These are phyloP conservation scores for Hylaeus anthracinus DNA, from an alignment of 1,140 invertebrate genomes.

Conservation along the genomic window DNA sequence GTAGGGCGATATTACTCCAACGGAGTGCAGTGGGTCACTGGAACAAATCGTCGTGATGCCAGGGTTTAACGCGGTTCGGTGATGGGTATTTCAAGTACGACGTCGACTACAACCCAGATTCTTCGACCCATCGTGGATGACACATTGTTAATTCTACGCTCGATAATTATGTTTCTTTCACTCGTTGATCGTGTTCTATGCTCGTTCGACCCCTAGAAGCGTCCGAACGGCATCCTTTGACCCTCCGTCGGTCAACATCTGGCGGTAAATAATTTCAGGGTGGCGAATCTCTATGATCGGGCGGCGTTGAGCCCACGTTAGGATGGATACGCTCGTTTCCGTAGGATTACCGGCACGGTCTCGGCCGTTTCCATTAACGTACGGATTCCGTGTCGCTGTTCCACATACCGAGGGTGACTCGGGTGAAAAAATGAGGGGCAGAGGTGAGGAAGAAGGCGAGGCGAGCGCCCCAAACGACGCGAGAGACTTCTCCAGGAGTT, in stretches of 20 bases:
- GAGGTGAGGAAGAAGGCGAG: not conserved
- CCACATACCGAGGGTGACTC: not conserved
- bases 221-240: not conserved
- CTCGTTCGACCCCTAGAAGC: no score
- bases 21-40: no score
- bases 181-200: no score
- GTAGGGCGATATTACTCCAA: no score
- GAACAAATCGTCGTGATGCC: no score
- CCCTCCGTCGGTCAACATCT: not conserved
- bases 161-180: no score
- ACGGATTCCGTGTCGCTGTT: not conserved
- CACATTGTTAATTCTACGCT: no score
- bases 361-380: conserved; percentile 55
- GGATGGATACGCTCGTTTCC: conserved; percentile 44
- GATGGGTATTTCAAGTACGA: no score
- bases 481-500: not conserved
- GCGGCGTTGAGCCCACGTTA: not conserved
- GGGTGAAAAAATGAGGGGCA: conserved; percentile 9
- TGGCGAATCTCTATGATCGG: conserved; percentile 18
- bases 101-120: no score
- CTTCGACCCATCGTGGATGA: no score
- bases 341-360: conserved; percentile 38
- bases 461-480: no score
- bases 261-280: conserved; percentile 15
- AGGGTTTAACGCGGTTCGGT: no score